Evolutionary conservation across 2,113 vertebrate species (phyloP).

Genomic region (Seriola dumerili): DNA sequence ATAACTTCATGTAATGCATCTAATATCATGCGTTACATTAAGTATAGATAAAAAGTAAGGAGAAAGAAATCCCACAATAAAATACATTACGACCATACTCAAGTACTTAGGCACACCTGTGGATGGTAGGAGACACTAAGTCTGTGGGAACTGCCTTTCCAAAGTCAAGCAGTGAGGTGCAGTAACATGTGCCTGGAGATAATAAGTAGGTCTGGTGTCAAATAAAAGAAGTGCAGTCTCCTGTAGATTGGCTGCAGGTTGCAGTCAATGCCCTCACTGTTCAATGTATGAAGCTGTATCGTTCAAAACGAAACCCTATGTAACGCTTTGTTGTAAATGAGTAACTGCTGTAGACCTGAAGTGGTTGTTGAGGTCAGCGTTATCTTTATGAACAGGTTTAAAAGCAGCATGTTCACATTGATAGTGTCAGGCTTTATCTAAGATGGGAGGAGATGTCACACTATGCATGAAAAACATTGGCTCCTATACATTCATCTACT

Average conservation of each 20-base stretch:
- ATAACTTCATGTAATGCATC: too few relatives aligned
- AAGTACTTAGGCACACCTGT: not conserved
- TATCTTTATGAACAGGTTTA: slow-evolving; percentile 15
- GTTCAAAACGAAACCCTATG: not conserved
- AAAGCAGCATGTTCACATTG: not conserved
- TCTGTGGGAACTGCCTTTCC: not conserved
- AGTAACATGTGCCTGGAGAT: not conserved
- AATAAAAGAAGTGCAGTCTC: not conserved
- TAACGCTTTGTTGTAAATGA: slow-evolving; percentile 14
- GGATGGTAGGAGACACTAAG: not conserved
- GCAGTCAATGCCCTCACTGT: not conserved
- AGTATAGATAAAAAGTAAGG: not conserved
- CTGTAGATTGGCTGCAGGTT: not conserved
- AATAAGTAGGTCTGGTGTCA: not conserved
- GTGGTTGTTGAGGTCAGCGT: not conserved
- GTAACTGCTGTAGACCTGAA: not conserved
- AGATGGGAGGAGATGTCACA: not conserved
- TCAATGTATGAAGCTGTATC: not conserved
- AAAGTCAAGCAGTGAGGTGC: not conserved
- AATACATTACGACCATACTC: not conserved
- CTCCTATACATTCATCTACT: not conserved
- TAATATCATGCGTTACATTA: too few relatives aligned
- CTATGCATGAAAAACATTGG: not conserved
- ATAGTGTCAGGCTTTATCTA: not conserved
- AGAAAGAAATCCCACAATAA: not conserved